phyloP scores from a whole-genome alignment of 1,140 invertebrate genomes.

The Penaeus indicus region DNA sequence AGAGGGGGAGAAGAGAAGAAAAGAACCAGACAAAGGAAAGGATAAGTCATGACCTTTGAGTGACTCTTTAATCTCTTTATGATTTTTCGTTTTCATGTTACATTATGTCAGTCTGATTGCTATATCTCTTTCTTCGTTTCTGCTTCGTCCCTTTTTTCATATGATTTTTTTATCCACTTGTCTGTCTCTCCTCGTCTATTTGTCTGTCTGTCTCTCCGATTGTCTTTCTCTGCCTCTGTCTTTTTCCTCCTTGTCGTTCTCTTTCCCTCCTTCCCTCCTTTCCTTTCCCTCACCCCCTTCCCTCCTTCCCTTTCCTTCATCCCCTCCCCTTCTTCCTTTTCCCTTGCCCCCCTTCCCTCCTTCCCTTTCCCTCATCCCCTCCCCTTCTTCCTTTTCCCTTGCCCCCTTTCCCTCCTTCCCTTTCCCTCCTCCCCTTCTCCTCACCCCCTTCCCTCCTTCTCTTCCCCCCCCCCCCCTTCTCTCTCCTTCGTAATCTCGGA shows the following conservation, averaged over 20 bases:
- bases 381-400: not conserved
- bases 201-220: not conserved
- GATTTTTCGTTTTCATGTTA: too few relatives aligned
- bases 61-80: too few relatives aligned
- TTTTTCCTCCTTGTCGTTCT: not conserved
- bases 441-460: not conserved
- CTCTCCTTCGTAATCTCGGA: not conserved
- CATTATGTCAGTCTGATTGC: too few relatives aligned
- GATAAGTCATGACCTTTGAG: too few relatives aligned
- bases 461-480: not conserved
- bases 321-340: not conserved
- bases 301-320: not conserved
- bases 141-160: not conserved
- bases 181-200: not conserved
- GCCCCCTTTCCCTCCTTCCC: not conserved
- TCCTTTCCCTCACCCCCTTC: not conserved
- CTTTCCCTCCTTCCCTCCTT: not conserved
- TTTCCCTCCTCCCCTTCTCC: not conserved
- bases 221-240: not conserved
- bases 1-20: not conserved
- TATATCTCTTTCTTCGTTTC: too few relatives aligned
- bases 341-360: not conserved
- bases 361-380: not conserved
- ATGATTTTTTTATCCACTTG: not conserved
- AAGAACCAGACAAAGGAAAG: too few relatives aligned